Evolutionary conservation across 2,797 vertebrate species (phyloP), one percentile per base, ranked within the genome.

Genomic region (Hydrocynus forskahlii): DNA sequence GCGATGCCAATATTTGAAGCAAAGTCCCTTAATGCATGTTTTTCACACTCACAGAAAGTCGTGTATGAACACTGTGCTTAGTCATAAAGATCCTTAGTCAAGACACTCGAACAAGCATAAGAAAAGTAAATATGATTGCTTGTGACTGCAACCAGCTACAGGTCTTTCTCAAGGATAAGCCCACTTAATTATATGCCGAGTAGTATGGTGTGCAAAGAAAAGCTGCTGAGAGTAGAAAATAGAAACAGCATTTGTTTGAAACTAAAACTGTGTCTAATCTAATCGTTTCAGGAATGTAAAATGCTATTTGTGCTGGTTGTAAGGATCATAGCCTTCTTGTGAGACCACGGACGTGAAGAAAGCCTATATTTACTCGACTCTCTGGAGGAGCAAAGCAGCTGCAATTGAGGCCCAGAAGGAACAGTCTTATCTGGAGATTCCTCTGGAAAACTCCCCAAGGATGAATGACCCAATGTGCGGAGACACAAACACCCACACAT

Each of bases 181-280:
- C 55, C 23, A 57, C 66, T 17, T 76, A 75, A 83, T 80, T 80
- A 76, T 40, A 76, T n/a, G 66, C 52, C 40, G 35, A 29, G 70
- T 35, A 40, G 38, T 64, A 7, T 6, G 43, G 59, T 12, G 13
- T 29, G 35, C 40, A 9, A 40, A 73, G 68, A 60, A 76, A 76
- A 73, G 67, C 35, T 75, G 52, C 13, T 68, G 75, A 17, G 59
- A 62, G 69, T 43, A 52, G 54, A 72, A 73, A 64, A 80, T 25
- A 67, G 52, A 62, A 79, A 25, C 50, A 55, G 7, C 8, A 16
- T 70, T 76, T 10, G 14, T 55, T 59, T 2, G 8, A 52, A n/a
- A 63, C 38, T 60, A 66, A 75, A 69, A 68, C 74, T 71, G 52
- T 54, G 48, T 48, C 62, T 69, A 35, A 75, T 81, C 57, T 69